A percentile compares a stretch with the other conserved stretches of the same genome.
Conservation (phyloP, 2,888 invertebrate species). For the Ichneumoninae sp. region DNA sequence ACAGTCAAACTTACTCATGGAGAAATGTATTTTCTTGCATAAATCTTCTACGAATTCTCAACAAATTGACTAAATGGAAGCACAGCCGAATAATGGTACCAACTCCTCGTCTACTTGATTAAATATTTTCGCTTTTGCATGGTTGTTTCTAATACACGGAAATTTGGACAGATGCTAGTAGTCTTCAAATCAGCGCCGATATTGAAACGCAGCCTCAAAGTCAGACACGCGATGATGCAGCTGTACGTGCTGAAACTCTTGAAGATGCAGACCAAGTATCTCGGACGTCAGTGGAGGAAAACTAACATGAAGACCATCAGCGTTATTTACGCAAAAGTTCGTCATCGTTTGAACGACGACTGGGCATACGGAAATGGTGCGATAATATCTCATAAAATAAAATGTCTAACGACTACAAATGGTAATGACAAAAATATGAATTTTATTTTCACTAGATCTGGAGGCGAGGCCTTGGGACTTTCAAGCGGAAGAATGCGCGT, state of each 20-base stretch:
- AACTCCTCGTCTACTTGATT: neutral
- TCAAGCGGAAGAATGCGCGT: conserved; percentile 97
- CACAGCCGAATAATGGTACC: conserved; percentile 96
- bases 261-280: conserved; percentile 99
- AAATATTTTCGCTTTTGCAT: neutral
- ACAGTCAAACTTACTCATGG: conserved; percentile 96
- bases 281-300: conserved; percentile 99
- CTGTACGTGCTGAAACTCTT: conserved; percentile 98
- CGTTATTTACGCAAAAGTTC: conserved; percentile 98
- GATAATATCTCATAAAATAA: conserved; percentile 31
- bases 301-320: conserved; percentile 99
- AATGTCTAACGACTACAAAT: neutral
- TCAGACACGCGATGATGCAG: conserved; percentile 98
- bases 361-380: conserved; percentile 99
- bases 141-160: conserved; percentile 13
- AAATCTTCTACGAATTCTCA: conserved; percentile 97
- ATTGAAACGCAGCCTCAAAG: conserved; percentile 97
- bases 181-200: conserved; percentile 99
- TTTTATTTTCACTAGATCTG: conserved; percentile 87
- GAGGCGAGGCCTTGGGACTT: conserved; percentile 99
- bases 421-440: neutral
- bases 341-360: conserved; percentile 98
- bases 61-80: conserved; percentile 99
- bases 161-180: conserved; percentile 91
- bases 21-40: conserved; percentile 99